Evolutionary conservation across 1,140 invertebrate species (phyloP).

Genomic region (Diachasma alloeum): DNA sequence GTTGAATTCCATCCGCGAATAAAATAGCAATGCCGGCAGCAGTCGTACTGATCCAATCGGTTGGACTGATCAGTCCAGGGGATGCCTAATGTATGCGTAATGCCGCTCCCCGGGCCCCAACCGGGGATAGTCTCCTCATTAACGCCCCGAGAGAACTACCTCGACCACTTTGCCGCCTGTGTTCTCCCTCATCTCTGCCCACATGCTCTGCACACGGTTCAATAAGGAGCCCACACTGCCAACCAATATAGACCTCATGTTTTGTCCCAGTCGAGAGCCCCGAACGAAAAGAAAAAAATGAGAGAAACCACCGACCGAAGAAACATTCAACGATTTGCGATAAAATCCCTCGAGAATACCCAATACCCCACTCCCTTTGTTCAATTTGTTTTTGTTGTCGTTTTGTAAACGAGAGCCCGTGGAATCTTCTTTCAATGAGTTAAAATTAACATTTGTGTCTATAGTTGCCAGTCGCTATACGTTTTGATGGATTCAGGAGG

Average conservation of each 20-base stretch:
- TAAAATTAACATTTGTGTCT: neutral
- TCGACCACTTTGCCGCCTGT: constrained; percentile 1
- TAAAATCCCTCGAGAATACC: neutral
- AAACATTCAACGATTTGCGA: constrained; percentile 12
- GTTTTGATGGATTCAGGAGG: neutral
- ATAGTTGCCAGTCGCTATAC: neutral
- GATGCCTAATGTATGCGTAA: constrained; percentile 61
- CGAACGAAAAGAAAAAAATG: neutral
- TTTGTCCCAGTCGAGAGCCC: constrained; percentile 37
- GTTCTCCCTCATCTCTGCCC: neutral
- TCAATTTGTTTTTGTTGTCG: neutral
- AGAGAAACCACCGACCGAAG: neutral
- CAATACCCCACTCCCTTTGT: neutral
- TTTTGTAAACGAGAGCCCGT: neutral
- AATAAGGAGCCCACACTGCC: constrained; percentile 15
- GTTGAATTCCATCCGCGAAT: neutral
- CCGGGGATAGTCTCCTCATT: constrained; percentile 8
- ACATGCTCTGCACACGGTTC: neutral
- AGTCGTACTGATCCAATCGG: constrained; percentile 51
- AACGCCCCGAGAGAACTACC: constrained; percentile 4
- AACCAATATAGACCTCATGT: constrained; percentile 57
- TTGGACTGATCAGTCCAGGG: constrained; percentile 49
- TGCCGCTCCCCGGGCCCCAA: constrained; percentile 40
- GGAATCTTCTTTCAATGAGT: neutral
- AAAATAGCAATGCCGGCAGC: constrained; percentile 5